A percentile compares a stretch with the other conserved stretches of the same genome.
These are phyloP conservation scores for Theretra japonica DNA, from an alignment of 2,888 invertebrate genomes.

Conservation along the genomic window DNA sequence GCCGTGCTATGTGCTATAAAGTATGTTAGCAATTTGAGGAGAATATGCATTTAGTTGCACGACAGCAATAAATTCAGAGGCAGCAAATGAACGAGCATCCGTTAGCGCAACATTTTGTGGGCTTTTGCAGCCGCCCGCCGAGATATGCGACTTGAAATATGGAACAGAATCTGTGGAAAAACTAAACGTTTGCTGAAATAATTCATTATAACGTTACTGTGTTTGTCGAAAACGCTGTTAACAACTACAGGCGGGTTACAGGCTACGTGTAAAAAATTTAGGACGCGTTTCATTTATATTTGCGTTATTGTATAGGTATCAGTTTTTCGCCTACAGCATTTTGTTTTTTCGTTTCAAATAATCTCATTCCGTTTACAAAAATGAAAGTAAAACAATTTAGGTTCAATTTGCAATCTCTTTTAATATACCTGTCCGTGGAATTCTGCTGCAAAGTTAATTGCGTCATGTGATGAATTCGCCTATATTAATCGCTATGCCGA, in stretches of 20 bases:
- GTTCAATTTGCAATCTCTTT: neutral
- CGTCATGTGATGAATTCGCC: neutral
- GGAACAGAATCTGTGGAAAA: conserved; percentile 40
- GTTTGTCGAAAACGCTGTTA: neutral
- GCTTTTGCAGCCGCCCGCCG: conserved; percentile 50
- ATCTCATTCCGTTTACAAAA: neutral
- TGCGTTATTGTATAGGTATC: no score
- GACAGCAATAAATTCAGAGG: conserved; percentile 65
- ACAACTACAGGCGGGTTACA: no score
- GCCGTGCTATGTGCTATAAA: conserved; percentile 62
- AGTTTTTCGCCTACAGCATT: no score
- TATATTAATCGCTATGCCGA: neutral
- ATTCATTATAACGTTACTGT: conserved; percentile 30
- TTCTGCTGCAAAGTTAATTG: neutral
- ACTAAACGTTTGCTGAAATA: conserved; percentile 28
- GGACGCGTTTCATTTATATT: no score
- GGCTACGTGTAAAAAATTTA: no score
- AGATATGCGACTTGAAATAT: conserved; percentile 50
- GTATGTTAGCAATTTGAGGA: conserved; percentile 64
- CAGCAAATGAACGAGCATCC: conserved; percentile 63
- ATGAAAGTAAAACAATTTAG: neutral
- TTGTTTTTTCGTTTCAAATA: no score
- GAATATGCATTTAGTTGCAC: conserved; percentile 70
- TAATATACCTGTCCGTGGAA: neutral
- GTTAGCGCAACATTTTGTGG: conserved; percentile 56